Evolutionary conservation across 2,113 vertebrate genomes (phyloP).

Genomic region (Pelusios castaneus): DNA sequence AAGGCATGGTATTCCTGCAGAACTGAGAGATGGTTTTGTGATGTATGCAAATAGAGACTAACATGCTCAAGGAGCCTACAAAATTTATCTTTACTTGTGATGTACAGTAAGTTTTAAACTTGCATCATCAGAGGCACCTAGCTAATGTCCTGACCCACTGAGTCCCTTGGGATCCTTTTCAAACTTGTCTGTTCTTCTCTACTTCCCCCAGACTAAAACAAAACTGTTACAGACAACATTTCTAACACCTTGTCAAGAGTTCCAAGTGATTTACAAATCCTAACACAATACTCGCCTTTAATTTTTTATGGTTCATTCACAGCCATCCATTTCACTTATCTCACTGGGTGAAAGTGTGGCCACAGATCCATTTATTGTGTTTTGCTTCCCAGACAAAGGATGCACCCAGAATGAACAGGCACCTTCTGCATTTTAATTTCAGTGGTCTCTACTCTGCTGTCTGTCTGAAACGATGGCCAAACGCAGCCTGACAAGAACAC

Average conservation of each 20-base stretch:
- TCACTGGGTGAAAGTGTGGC: background rate
- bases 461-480: background rate
- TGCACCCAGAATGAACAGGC: background rate
- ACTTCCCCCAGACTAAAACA: background rate
- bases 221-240: background rate
- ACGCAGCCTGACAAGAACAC: background rate
- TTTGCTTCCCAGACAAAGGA: background rate
- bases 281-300: fast-evolving
- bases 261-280: background rate
- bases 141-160: too few species aligned
- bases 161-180: background rate
- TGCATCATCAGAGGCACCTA: background rate
- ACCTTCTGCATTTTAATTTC: background rate
- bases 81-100: background rate
- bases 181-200: background rate
- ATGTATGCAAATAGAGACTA: background rate
- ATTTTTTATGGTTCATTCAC: background rate
- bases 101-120: background rate
- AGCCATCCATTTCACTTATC: background rate
- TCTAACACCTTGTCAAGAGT: background rate
- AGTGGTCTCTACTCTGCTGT: background rate
- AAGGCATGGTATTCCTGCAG: background rate
- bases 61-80: background rate
- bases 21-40: background rate
- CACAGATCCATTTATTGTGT: background rate